Conservation (phyloP, 2,113 vertebrate genomes). For the Numida meleagris region DNA sequence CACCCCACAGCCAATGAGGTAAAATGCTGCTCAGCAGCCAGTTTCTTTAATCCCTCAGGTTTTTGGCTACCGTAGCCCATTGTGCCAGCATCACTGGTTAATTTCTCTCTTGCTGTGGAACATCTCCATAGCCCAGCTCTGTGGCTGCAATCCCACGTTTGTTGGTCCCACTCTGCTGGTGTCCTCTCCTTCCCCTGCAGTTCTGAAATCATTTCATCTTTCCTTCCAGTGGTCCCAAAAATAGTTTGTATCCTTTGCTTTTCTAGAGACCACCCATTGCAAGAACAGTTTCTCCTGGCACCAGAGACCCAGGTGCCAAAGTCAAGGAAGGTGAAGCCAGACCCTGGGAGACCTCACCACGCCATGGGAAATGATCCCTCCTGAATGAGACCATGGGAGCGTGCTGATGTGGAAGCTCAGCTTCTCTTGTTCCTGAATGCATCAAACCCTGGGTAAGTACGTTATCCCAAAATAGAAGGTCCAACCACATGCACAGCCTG, state of each 20-base stretch:
- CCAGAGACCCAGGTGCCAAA: neutral
- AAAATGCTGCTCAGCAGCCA: neutral
- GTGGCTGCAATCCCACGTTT: neutral
- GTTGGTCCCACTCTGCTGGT: neutral
- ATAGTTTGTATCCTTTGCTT: neutral
- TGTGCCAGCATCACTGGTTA: neutral
- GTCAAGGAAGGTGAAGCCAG: neutral
- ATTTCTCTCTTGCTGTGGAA: neutral
- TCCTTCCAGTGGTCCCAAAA: neutral
- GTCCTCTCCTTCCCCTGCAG: neutral
- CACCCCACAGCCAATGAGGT: neutral
- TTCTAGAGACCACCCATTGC: neutral
- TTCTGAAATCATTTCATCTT: neutral
- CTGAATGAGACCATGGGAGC: rapidly evolving
- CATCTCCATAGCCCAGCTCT: neutral
- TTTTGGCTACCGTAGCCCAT: neutral
- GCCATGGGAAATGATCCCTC: neutral
- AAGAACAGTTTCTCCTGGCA: neutral
- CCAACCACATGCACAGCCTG: neutral
- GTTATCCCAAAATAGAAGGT: conserved; percentile 5
- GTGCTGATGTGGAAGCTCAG: neutral
- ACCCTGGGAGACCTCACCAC: neutral
- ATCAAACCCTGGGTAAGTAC: neutral
- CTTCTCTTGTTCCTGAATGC: neutral
- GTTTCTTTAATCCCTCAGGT: neutral